Evolutionary conservation across 2,113 vertebrate species (phyloP), one percentile per base, ranked within the genome.

Genomic region (Lipotes vexillifer): DNA sequence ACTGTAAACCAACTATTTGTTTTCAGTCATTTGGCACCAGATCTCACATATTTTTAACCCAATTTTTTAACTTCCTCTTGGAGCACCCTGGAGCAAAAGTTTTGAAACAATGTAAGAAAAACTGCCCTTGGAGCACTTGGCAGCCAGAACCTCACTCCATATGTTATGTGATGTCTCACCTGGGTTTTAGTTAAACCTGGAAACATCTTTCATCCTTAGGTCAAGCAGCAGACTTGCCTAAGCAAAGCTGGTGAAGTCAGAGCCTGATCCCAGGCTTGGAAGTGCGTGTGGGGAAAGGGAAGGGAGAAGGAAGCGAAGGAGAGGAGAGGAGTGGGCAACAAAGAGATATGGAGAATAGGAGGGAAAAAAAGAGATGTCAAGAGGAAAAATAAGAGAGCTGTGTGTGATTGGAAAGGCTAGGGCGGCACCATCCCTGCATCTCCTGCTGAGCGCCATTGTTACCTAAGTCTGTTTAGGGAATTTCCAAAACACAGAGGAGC

Each of bases 401-500:
- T 18, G 29, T 1, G 18, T 29, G 75, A 17, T 0, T 57, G 55
- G 82, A 38, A 36, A 85, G 14, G 49, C 1, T 1, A 7, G 33
- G 25, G 41, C 2, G 2, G 38, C 5, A 0, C 29, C 4, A 0
- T 14, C 44, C 77, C 23, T 46, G 2, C 0, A 3, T 44, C 63
- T 87, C 31, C 0, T 49, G 88, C 65, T 52, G 4, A 20, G 38
- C 27, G 6, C 21, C 31, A 44, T 52, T 2, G 2, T 90, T 91
- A 93, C 90, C 93, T 96, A 84, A 29, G 21, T 88, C 75, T 95
- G 31, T 81, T 87, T 95, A 66, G 65, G 38, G 93, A 90, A 85
- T 96, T 97, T 94, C 81, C 85, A 94, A 96, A 95, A 92, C 82
- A 66, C 77, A 85, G 84, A 55, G n/a, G 29, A 41, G 49, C 29